A percentile compares a stretch with the other conserved stretches of the same genome.
phyloP scores from a whole-genome alignment of 2,113 vertebrate species.

The Eurypyga helias region DNA sequence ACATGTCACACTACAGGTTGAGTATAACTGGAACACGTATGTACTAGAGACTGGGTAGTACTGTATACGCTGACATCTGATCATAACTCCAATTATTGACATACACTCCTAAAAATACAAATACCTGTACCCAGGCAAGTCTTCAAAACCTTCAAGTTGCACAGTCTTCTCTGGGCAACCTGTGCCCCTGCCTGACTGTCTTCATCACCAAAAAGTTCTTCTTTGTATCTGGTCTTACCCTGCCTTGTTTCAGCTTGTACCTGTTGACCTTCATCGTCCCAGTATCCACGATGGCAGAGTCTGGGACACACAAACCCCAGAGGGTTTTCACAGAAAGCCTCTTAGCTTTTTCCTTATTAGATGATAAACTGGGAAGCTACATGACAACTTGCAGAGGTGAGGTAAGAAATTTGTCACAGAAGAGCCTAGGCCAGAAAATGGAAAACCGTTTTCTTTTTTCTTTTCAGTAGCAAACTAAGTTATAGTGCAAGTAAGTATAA shows the following conservation, averaged over 20 bases:
- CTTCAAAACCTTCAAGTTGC: background rate
- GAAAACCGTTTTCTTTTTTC: background rate
- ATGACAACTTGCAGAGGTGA: background rate
- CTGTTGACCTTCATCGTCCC: background rate
- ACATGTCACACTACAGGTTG: background rate
- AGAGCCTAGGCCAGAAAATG: background rate
- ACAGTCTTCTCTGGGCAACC: background rate
- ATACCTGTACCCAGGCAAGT: background rate
- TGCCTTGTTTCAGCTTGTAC: background rate
- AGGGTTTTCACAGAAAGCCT: background rate
- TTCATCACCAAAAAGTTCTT: background rate
- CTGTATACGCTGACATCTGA: background rate
- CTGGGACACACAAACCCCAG: background rate
- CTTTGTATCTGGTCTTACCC: background rate
- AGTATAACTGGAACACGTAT: accelerated
- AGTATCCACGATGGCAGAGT: background rate
- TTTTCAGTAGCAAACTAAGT: accelerated
- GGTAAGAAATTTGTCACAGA: background rate
- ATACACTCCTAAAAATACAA: background rate
- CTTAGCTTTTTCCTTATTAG: background rate
- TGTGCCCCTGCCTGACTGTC: background rate
- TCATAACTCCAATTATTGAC: background rate
- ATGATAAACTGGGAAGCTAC: background rate
- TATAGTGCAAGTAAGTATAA: background rate
- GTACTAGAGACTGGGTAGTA: background rate